Base-by-base conservation (phyloP, 1,140 invertebrate species). In the Halesus radiatus region DNA sequence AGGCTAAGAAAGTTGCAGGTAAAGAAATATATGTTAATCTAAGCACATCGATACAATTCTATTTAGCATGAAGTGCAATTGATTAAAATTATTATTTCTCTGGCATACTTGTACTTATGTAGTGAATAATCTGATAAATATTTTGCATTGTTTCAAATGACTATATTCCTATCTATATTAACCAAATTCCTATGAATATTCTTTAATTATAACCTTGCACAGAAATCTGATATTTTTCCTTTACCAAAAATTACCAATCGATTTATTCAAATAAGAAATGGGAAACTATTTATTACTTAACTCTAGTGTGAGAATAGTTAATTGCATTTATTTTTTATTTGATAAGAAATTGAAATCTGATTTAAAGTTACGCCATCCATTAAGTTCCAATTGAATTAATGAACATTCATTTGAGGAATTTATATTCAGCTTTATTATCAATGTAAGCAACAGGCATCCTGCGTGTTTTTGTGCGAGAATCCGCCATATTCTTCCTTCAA, bases 121-220 rank as follows among this genome's bases (percentile, higher is more conserved):
- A 45, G 37, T 45, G 37, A 45, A 45, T 45, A 45, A 45, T 45
- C 37, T 45, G 37, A 45, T 45, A 45, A 45, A 60, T 60, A 23
- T 22, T 72, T 72, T 72, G 68, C 45, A 53, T 45, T 72, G 68
- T 53, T 53, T 23, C 50, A 52, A 72, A 68, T 45, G 68, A 72
- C 68, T 52, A 53, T 29, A 29, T 72, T 72, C 68, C 68, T 72
- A 72, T 72, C 68, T 72, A 72, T 70, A 72, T 23, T 72, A 72
- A 72, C 52, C 68, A 72, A 72, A 72, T 72, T 26, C 68, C 68
- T 72, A 18, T 72, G n/a, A 53, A n/a, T n/a, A n/a, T n/a, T n/a
- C n/a, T n/a, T 66, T 66, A 16, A 29, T 37, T n/a, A 53, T 52
- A 72, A 15, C 45, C 22, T 72, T 29, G 20, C 68, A 53, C 68